Evolutionary conservation across 1,140 invertebrate genomes (phyloP).

Genomic region (Drosophila novamexicana): DNA sequence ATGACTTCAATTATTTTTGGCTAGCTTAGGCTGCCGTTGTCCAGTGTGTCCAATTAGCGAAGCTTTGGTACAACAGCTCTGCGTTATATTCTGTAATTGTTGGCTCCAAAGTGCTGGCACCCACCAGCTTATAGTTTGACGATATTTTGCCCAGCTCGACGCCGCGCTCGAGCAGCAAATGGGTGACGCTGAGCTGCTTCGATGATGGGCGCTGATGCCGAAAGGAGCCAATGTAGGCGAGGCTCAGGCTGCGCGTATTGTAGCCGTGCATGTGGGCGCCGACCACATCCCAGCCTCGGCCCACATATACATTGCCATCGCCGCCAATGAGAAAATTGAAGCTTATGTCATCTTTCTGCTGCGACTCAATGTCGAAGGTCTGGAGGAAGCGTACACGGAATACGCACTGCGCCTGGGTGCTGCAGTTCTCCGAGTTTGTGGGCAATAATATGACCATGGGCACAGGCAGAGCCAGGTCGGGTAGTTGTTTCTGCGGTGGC

Average conservation of each 20-base stretch:
- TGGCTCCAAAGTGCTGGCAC: constrained; percentile 86
- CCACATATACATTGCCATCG: constrained; percentile 88
- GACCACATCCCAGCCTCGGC: constrained; percentile 87
- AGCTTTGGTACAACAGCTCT: constrained; percentile 86
- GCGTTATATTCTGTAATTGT: constrained; percentile 89
- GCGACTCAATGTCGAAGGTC: constrained; percentile 90
- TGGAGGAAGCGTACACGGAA: constrained; percentile 87
- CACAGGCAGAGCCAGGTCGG: constrained; percentile 84
- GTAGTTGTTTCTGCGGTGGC: constrained; percentile 84
- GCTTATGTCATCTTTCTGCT: constrained; percentile 86
- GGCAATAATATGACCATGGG: constrained; percentile 85
- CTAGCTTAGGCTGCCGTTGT: constrained; percentile 84
- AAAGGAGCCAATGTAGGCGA: constrained; percentile 87
- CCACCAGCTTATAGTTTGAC: constrained; percentile 87
- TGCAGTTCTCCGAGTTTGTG: constrained; percentile 85
- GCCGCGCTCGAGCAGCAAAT: constrained; percentile 86
- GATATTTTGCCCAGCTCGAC: constrained; percentile 86
- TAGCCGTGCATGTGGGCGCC: constrained; percentile 87
- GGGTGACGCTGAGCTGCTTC: constrained; percentile 86
- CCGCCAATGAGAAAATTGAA: constrained; percentile 88
- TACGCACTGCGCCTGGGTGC: constrained; percentile 85
- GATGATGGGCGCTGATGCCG: constrained; percentile 84
- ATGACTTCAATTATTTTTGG: constrained; percentile 25
- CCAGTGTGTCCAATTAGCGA: constrained; percentile 86
- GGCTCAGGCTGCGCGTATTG: constrained; percentile 86